Evolutionary conservation across 2,113 vertebrate genomes (phyloP), one percentile per base, ranked within the genome.

Genomic region (Cariama cristata): DNA sequence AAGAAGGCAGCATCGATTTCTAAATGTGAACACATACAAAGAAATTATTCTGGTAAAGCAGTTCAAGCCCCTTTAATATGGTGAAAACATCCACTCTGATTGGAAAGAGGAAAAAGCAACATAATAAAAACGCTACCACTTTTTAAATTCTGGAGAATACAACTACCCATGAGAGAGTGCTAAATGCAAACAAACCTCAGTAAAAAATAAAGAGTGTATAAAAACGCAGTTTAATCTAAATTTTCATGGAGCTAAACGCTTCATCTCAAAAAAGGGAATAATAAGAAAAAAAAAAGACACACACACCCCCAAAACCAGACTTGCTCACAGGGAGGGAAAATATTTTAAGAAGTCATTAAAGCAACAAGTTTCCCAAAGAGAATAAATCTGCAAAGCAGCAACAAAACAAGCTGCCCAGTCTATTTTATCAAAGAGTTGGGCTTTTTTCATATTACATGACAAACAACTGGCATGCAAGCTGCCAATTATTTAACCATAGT

Each of bases 321-420:
- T 90, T 76, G 40, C 44, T 90, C 14, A 72, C 11, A 85, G 35
- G 60, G 50, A 92, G 19, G 74, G 33, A 91, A 91, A 95, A 79
- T 81, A 95, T 84, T 96, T 96, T 92, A 91, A 73, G 87, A 59
- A 85, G 68, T 77, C 63, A 84, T 94, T 88, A 93, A 88, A 88
- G 38, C 35, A 93, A 84, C 66, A 79, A 66, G 59, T 44, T 85
- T 87, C 40, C 62, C 45, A 56, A 69, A 86, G 63, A 91, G 40
- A 94, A 82, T 45, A 94, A 91, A 96, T 93, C 79, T 66, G 67
- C 81, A 86, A 76, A 90, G 86, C 62, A 77, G 75, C 60, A 85
- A 69, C 73, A 59, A 62, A 94, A 92, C 58, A 77, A 94, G 62
- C 85, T 88, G 85, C 74, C 92, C 90, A 35, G 79, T 28, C 74